Percentiles rank a stretch among this genome's conserved stretches.
These are phyloP conservation scores for Eolophus roseicapilla DNA, from an alignment of 2,113 vertebrate genomes.

Conservation along the genomic window DNA sequence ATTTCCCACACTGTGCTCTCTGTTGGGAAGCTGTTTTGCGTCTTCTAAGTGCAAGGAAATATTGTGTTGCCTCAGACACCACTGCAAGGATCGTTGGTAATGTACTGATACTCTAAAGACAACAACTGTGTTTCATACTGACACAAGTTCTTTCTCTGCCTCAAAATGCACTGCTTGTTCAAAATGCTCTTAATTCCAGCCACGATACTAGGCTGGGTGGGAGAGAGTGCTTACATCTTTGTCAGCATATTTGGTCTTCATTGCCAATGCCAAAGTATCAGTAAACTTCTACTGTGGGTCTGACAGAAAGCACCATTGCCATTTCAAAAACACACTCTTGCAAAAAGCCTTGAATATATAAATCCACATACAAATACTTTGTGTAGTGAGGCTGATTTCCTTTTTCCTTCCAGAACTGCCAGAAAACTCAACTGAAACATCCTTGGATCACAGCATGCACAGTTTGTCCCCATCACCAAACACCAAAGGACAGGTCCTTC, in stretches of 20 bases:
- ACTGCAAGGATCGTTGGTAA: not conserved
- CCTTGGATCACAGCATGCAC: not conserved
- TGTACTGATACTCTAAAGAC: not conserved
- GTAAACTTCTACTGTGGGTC: not conserved
- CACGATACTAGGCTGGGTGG: not conserved
- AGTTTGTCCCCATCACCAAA: constrained; percentile 29
- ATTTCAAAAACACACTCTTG: not conserved
- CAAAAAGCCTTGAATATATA: constrained; percentile 23
- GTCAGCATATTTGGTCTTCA: not conserved
- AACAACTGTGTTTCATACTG: not conserved
- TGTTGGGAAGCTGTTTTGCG: not conserved
- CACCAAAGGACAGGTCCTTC: constrained; percentile 6
- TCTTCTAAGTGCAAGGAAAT: not conserved
- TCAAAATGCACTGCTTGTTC: not conserved
- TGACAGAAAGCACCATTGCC: not conserved
- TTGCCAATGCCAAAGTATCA: not conserved
- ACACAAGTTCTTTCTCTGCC: not conserved
- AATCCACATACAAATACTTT: constrained; percentile 34
- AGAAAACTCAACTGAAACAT: constrained; percentile 58
- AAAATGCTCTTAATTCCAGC: not conserved
- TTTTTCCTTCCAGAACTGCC: constrained; percentile 39
- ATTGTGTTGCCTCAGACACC: not conserved
- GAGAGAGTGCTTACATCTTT: not conserved
- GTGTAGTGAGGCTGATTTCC: not conserved
- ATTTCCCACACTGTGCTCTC: not conserved